Base-by-base conservation (phyloP, 2,888 invertebrate genomes). In the Heliconius erato region DNA sequence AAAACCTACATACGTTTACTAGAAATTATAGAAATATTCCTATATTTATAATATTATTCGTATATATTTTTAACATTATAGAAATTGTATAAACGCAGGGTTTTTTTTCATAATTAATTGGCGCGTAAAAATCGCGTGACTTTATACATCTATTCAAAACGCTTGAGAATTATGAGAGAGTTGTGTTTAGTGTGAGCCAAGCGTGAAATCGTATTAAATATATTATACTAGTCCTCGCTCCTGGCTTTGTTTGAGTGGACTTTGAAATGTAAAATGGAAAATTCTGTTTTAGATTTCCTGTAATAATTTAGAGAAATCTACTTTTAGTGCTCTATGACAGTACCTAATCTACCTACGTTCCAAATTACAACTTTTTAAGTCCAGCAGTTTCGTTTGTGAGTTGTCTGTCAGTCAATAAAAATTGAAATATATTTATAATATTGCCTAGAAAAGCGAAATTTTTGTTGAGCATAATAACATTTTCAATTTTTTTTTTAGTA, bases 91-190 rank as follows among this genome's bases (percentile, higher is more conserved):
- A 26, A 76, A 76, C 59, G 69, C n/a, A 28, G 59, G 63, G 12
- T 14, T 44, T 71, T 82, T 85, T 79, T 84, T 83, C n/a, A 74
- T 65, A 79, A 80, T 72, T 82, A 81, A 84, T 76, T 79, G 81
- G 85, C 74, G 78, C 85, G 82, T 83, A 78, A 81, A 85, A 44
- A 85, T 85, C 80, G 85, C 85, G 85, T 86, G 85, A 81, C 83
- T 79, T 32, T 23, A 76, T 83, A 79, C 74, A 78, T 40, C 80
- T 81, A 76, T 80, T 82, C 54, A 78, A 78, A 81, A 63, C 74
- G 74, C 72, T n/a, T 79, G 63, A 76, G 79, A 80, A 79, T 80
- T 80, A 80, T 76, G 28, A 74, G 69, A 65, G 79, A 68, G 69
- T 74, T 74, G 74, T 69, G 69, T 79, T 84, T 81, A 71, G 40